phyloP scores from a whole-genome alignment of 1,140 invertebrate genomes.

The Delia radicum region DNA sequence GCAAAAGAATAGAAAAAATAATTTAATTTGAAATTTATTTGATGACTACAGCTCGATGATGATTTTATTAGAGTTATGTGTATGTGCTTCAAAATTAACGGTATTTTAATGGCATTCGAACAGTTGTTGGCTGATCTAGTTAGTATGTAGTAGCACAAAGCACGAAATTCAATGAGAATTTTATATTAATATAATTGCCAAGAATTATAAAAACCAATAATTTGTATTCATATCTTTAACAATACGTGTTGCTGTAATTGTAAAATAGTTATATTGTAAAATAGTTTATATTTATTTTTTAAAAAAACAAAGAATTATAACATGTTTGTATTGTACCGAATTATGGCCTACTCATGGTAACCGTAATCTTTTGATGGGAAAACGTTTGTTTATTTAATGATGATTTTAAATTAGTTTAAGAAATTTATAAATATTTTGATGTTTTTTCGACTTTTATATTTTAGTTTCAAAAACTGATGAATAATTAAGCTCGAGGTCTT shows the following conservation, averaged over 20 bases:
- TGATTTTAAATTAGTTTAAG: no score
- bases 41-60: not conserved
- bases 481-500: no score
- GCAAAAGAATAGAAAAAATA: conserved; percentile 5
- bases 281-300: no score
- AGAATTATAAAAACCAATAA: not conserved
- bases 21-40: not conserved
- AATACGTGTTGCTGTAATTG: not conserved
- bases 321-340: no score
- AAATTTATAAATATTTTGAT: no score
- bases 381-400: no score
- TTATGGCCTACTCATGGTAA: no score
- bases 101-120: conserved; percentile 4
- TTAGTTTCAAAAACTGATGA: no score
- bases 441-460: no score
- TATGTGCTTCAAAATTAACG: conserved; percentile 6
- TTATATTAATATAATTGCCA: conserved; percentile 13
- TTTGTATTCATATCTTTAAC: not conserved
- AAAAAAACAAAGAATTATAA: no score
- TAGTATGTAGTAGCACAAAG: not conserved
- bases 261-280: no score
- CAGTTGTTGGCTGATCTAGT: not conserved
- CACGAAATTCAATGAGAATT: conserved; percentile 15
- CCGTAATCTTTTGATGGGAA: no score
- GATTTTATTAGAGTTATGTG: not conserved